Base-by-base conservation (phyloP, 2,113 vertebrate species). In the Alexandromys fortis region DNA sequence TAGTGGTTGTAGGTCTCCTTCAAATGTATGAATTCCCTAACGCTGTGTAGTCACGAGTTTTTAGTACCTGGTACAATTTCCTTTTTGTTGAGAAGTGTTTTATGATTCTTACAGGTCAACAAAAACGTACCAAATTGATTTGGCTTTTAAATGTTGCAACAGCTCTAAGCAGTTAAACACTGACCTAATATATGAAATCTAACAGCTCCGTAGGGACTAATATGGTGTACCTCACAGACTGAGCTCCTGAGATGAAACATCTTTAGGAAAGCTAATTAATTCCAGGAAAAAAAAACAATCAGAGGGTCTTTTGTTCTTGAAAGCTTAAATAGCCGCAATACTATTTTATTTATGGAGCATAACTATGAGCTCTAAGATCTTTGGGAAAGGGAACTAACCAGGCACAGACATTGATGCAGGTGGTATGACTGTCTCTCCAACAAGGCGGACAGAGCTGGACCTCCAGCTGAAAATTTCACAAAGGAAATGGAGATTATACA, bases 281-380 rank as follows among this genome's bases (percentile, higher is more conserved):
- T 93, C 58, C 77, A 61, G 63, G 42, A 13, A 86, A 70, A 78
- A 70, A 83, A 63, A 81, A 95, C 67, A 96, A 49, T 47, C 91
- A 94, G 77, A 94, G 58, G 96, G 61, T 58, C 21, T 92, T 95
- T 95, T n/a, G 82, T 73, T 86, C 91, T 86, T 68, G 81, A 95
- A 91, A 91, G 21, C 92, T 89, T 92, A 72, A 90, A 55, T 33
- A 95, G 21, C 49, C n/a, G n/a, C 21, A 52, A 45, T 28, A 83
- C 35, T 85, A 78, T 42, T 94, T 90, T 79, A 79, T 86, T 90
- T 95, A 76, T 19, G 68, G 70, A 93, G 9, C 6, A 1, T 79
- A 61, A 61, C 47, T 72, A 52, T 19, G 33, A 70, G 68, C 28
- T 95, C 9, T 55, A 75, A 14, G 52, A 58, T 89, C 19, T 55